phyloP scores from a whole-genome alignment of 2,888 invertebrate species.

The Pherbina coryleti region DNA sequence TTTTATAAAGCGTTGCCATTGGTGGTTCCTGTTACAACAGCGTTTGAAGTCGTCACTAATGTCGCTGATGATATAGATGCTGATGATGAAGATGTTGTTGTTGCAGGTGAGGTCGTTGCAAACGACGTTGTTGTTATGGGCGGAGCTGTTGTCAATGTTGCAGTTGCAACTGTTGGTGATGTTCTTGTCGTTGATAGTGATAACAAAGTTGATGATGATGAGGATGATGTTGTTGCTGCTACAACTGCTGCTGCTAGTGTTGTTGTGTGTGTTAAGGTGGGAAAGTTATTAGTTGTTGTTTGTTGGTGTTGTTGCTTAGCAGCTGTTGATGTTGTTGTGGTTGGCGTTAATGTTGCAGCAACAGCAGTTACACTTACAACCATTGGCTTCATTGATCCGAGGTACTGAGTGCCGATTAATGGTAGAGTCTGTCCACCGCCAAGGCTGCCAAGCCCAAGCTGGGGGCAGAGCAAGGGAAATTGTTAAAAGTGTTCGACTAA shows the following conservation, averaged over 20 bases:
- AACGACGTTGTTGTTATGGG: slow-evolving; percentile 52
- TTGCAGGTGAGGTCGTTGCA: slow-evolving; percentile 41
- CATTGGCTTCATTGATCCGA: slow-evolving; percentile 56
- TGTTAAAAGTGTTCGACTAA: neutral
- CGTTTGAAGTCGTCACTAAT: slow-evolving; percentile 49
- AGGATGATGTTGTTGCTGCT: neutral
- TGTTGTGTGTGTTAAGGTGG: slow-evolving; percentile 50
- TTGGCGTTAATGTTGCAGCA: slow-evolving; percentile 4
- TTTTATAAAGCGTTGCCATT: slow-evolving; percentile 67
- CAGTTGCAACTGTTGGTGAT: slow-evolving; percentile 21
- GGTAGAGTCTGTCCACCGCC: slow-evolving; percentile 46
- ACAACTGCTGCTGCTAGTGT: neutral
- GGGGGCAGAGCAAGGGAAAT: neutral
- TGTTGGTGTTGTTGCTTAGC: slow-evolving; percentile 35
- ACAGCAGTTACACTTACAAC: slow-evolving; percentile 53
- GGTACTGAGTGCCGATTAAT: slow-evolving; percentile 54
- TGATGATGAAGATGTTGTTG: slow-evolving; percentile 35
- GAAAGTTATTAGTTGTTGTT: slow-evolving; percentile 46
- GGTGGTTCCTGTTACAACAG: slow-evolving; percentile 69
- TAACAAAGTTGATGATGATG: neutral
- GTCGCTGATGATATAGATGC: slow-evolving; percentile 17
- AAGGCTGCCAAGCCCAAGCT: slow-evolving; percentile 48
- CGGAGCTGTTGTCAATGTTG: slow-evolving; percentile 51
- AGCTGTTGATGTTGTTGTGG: neutral
- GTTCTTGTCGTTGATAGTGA: neutral